These are phyloP conservation scores for Lithobates sylvaticus DNA, from an alignment of 2,797 vertebrate species.

Conservation along the genomic window DNA sequence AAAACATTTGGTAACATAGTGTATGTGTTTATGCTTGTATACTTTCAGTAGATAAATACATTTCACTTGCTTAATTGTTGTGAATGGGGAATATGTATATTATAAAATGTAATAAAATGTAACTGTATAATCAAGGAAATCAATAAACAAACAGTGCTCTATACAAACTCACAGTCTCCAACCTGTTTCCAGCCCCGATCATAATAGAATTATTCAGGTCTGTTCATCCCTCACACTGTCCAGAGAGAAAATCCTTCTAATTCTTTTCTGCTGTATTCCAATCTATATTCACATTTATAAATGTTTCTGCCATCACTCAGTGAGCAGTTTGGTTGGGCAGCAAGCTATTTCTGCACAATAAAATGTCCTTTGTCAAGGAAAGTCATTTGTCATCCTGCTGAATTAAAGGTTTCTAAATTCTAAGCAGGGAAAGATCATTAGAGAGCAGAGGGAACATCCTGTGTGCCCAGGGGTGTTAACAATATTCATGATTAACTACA, in stretches of 20 bases:
- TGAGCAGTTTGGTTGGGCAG: conserved; percentile 1
- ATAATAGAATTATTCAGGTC: conserved; percentile 27
- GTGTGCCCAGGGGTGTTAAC: conserved; percentile 45
- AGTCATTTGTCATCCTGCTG: conserved; percentile 56
- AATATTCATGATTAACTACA: conserved; percentile 46
- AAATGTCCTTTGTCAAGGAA: conserved; percentile 61
- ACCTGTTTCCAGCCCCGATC: not conserved
- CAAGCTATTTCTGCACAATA: conserved; percentile 47
- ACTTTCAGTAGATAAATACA: no score
- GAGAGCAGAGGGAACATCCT: conserved; percentile 55
- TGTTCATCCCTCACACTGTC: conserved; percentile 15
- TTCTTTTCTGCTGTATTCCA: conserved; percentile 29
- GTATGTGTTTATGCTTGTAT: no score
- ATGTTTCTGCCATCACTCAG: conserved; percentile 33
- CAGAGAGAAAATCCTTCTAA: conserved; percentile 3
- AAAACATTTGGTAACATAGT: no score
- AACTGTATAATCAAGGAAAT: not conserved
- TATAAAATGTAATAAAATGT: not conserved
- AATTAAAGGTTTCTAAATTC: conserved; percentile 61
- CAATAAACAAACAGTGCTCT: not conserved
- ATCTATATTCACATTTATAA: conserved; percentile 40
- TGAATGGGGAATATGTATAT: no score
- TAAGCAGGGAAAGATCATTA: conserved; percentile 58
- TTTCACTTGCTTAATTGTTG: not conserved
- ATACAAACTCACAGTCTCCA: not conserved